phyloP scores from a whole-genome alignment of 2,797 vertebrate species.

The Danionella dracula region DNA sequence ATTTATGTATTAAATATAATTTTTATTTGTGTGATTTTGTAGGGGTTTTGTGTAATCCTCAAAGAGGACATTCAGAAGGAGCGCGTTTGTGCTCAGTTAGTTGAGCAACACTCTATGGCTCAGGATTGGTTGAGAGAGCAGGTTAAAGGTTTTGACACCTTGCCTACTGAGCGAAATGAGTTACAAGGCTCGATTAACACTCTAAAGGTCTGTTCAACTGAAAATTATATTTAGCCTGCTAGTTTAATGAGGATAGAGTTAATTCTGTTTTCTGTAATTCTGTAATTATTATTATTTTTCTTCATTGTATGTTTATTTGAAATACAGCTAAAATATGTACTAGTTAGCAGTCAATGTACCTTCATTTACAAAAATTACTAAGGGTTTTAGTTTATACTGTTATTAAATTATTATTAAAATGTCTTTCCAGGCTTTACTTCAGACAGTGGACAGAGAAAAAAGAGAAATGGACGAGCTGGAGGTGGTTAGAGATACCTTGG shows the following conservation, averaged over 20 bases:
- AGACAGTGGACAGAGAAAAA: slow-evolving; percentile 65
- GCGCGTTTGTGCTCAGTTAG: slow-evolving; percentile 64
- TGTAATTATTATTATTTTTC: neutral
- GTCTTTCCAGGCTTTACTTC: slow-evolving; percentile 65
- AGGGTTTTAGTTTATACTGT: too few species aligned
- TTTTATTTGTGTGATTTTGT: slow-evolving; percentile 12
- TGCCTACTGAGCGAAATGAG: slow-evolving; percentile 51
- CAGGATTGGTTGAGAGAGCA: slow-evolving; percentile 74
- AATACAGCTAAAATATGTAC: too few species aligned
- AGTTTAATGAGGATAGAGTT: neutral
- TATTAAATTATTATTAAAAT: too few species aligned
- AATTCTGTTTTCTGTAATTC: too few species aligned
- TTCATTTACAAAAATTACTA: too few species aligned
- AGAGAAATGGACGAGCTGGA: slow-evolving; percentile 68
- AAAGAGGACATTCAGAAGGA: slow-evolving; percentile 63
- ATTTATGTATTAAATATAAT: neutral
- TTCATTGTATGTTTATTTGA: neutral
- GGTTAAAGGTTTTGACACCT: slow-evolving; percentile 56
- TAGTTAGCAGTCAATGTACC: too few species aligned
- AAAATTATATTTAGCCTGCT: neutral
- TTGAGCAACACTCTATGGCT: slow-evolving; percentile 70
- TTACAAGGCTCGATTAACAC: slow-evolving; percentile 63
- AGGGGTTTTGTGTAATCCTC: slow-evolving; percentile 53
- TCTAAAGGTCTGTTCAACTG: slow-evolving; percentile 60
- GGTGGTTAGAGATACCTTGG: slow-evolving; percentile 62